Base-by-base conservation (phyloP, 2,888 invertebrate genomes). In the Thalpophila matura region DNA sequence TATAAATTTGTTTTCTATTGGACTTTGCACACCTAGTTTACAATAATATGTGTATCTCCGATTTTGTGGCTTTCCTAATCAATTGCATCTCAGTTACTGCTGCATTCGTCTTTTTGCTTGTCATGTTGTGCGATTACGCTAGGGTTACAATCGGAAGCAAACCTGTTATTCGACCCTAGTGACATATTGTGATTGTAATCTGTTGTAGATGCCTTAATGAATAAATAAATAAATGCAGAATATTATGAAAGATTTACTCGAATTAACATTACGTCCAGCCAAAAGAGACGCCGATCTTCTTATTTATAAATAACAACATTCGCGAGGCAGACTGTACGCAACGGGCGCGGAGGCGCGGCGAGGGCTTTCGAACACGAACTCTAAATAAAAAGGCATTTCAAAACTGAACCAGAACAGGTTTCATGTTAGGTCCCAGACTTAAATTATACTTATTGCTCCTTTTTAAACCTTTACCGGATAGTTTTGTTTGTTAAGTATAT, bases 341-440 rank as follows among this genome's bases (percentile, higher is more conserved):
- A 37, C 1, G 27, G 18, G 7, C 16, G 14, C 26, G n/a, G 14
- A 14, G 24, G 24, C 22, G 22, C 5, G 16, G 5, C 1, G 33
- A 27, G 26, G 1, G 9, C 26, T 38, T 16, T 16, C 29, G 14
- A 64, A 54, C 24, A 26, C 42, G 6, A 26, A 55, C 12, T 14
- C 37, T 10, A 40, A 49, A 57, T 53, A 53, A 71, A 71, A 71
- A 46, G 26, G 26, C 2, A 2, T 14, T 9, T 10, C 9, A 20
- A 38, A 35, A n/a, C 37, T 46, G n/a, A 24, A 27, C 35, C 50
- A 35, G 22, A 69, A 69, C 69, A 31, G 72, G 69, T 70, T 71
- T 47, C 22, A 29, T 45, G 20, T 47, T 40, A 38, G 47, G 35
- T 2, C 18, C 55, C 43, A 18, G 24, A 42, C 7, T 29, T 29